Base-by-base conservation (phyloP, 2,888 invertebrate species). In the Aquatica leii region DNA sequence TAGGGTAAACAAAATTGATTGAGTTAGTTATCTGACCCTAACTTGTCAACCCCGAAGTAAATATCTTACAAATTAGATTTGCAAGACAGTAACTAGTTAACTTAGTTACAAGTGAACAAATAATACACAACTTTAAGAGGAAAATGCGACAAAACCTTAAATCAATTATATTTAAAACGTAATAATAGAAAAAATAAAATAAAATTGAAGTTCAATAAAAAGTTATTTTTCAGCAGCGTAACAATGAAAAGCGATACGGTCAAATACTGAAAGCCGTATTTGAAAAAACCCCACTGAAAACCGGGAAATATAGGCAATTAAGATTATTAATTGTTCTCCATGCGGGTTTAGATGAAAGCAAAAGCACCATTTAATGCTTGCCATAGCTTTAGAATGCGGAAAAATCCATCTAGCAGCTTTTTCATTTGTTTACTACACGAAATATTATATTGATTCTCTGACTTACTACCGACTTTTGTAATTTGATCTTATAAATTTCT, bases 301-400 rank as follows among this genome's bases (percentile, higher is more conserved):
- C 67, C 65, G 69, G 65, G 68, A 73, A 73, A 73, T 74, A 74
- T 73, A 69, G 74, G 70, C 73, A 74, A 74, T 74, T 74, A 74
- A 74, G 72, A 74, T 71, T 73, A 74, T 74, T 74, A 74, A 74
- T 74, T 74, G 73, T 73, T 70, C 72, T 67, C 69, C 66, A 70
- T 70, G 68, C 69, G 69, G 70, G 68, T 62, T 50, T 14, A 65
- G 66, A 66, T 66, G 69, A 70, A 68, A 71, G 68, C 66, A 69
- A 69, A 69, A 70, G 60, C 65, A 48, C 57, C 71, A 65, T 67
- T 71, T 69, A 70, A 65, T 68, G 65, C 67, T 61, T 59, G 46
- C 37, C 35, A 50, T 50, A 49, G 61, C 62, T 57, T 24, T 34
- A 51, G 49, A 60, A 55, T 61, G 60, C 57, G 58, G 49, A 31